These are phyloP conservation scores for Poicephalus meyeri DNA, from an alignment of 2,113 vertebrate genomes.

Conservation along the genomic window DNA sequence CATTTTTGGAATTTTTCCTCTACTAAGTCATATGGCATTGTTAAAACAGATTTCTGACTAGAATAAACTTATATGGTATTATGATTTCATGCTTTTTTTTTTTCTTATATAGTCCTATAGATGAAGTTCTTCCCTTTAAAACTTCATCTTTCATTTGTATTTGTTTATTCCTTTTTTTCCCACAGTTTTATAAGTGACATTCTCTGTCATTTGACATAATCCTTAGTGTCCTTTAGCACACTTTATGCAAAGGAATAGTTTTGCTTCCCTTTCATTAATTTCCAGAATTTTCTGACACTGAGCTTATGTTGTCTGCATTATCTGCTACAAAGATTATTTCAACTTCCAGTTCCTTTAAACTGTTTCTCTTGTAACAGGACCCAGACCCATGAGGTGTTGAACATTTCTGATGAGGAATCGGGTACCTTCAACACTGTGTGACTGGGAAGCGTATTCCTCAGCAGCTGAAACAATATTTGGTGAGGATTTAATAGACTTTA, in stretches of 20 bases:
- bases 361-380: constrained; percentile 60
- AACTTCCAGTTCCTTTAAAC: constrained; percentile 38
- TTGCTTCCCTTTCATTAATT: not conserved
- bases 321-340: constrained; percentile 56
- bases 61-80: not conserved
- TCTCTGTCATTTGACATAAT: not conserved
- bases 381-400: constrained; percentile 11
- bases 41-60: not conserved
- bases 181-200: not conserved
- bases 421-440: not conserved
- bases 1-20: not conserved
- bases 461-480: constrained; percentile 50
- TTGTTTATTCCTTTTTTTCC: not conserved
- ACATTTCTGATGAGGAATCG: constrained; percentile 27
- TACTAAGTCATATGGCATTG: not conserved
- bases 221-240: not conserved
- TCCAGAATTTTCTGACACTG: constrained; percentile 31
- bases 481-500: not conserved
- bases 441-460: not conserved
- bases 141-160: not conserved
- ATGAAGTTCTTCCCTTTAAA: not conserved
- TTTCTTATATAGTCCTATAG: not conserved
- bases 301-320: constrained; percentile 20
- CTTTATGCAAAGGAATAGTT: not conserved
- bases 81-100: not conserved